Conservation (phyloP, 2,113 vertebrate genomes). For the Lasiurus borealis region DNA sequence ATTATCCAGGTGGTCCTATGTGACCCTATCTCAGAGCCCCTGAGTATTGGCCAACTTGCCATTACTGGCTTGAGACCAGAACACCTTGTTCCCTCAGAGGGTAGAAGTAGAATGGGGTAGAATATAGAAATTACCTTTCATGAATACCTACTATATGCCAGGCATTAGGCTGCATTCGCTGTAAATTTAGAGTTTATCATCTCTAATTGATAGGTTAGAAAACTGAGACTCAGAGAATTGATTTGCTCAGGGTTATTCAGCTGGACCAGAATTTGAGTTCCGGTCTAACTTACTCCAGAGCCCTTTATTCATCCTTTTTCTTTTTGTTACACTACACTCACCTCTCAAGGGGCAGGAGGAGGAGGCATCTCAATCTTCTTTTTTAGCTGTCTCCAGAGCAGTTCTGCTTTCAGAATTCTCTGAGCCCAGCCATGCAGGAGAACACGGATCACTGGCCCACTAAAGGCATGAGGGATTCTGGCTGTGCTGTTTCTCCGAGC, state of each 20-base stretch:
- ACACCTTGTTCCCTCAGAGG: neutral
- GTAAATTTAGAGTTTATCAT: neutral
- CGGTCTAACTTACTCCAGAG: neutral
- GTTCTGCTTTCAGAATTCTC: constrained; percentile 14
- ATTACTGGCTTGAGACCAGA: neutral
- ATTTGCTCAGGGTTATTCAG: neutral
- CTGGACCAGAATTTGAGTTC: neutral
- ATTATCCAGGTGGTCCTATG: neutral
- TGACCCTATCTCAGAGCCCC: neutral
- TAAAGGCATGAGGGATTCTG: neutral
- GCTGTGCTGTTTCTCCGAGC: neutral
- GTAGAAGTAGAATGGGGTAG: neutral
- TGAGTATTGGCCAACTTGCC: neutral
- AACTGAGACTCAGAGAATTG: neutral
- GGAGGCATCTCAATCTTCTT: neutral
- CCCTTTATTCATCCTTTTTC: neutral
- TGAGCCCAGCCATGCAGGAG: neutral
- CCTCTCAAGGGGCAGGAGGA: neutral
- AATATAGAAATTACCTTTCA: neutral
- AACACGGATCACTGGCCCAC: neutral
- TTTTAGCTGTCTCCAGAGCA: neutral
- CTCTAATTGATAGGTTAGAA: neutral
- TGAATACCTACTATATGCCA: neutral
- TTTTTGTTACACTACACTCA: neutral
- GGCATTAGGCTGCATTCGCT: neutral